These are phyloP conservation scores for Prunella fulvescens DNA, from an alignment of 2,113 vertebrate genomes.

Conservation along the genomic window DNA sequence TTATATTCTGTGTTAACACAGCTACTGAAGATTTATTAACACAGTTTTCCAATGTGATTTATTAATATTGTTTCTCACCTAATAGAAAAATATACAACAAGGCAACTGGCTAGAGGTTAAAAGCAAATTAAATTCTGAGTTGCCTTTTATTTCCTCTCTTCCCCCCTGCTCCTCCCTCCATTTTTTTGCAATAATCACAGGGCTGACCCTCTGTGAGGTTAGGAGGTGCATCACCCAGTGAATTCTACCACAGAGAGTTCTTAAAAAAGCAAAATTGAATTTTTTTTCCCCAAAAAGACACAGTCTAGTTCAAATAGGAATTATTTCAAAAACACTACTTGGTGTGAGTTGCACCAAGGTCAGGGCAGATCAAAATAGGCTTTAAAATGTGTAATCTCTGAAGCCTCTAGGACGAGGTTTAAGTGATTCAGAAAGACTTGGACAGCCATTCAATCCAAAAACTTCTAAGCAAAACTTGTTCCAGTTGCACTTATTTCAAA, in stretches of 20 bases:
- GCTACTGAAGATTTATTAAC: neutral
- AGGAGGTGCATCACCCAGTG: neutral
- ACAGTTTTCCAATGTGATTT: neutral
- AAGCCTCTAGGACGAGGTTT: neutral
- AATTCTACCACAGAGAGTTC: neutral
- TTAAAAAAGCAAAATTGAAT: neutral
- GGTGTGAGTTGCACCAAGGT: neutral
- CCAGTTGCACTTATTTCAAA: neutral
- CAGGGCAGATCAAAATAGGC: neutral
- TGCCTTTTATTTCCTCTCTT: neutral
- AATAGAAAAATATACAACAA: neutral
- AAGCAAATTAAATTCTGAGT: neutral
- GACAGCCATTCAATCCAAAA: neutral
- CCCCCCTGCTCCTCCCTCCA: fast-evolving
- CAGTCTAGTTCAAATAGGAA: neutral
- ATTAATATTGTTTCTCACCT: neutral
- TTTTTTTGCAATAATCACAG: neutral
- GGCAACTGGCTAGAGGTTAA: neutral
- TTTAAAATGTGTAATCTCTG: neutral
- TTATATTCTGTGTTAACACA: neutral
- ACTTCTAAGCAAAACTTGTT: neutral
- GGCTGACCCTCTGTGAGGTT: neutral
- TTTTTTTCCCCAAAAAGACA: neutral
- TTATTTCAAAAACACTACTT: neutral
- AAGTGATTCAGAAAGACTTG: neutral